Base-by-base conservation (phyloP, 2,113 vertebrate genomes). In the Macquaria ambigua region DNA sequence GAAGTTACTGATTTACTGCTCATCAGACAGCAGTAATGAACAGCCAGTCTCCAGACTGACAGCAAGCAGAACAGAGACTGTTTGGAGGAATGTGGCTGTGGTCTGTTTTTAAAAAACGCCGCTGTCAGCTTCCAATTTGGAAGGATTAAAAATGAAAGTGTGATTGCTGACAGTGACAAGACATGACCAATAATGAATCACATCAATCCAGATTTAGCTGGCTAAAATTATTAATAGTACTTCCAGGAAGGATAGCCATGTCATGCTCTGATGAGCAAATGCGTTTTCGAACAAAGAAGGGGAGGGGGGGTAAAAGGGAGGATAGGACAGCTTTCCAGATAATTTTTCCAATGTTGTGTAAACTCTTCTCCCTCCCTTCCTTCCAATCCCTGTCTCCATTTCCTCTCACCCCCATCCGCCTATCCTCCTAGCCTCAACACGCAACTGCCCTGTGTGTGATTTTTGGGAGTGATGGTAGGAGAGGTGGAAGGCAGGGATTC, bases 401-500 rank as follows among this genome's bases (percentile, higher is more conserved):
- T 91, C 82, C 78, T 87, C 58, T 81, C 72, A 73, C 61, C 69
- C 59, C 77, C 43, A 53, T 83, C 75, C 39, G 25, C 21, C 83
- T 66, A 52, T 81, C 77, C 66, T 70, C 71, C 37, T 64, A 66
- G 68, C 31, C 68, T 89, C 77, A 68, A 83, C 83, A 86, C 12
- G 46, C 53, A 84, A 67, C 75, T 46, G 56, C 75, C 75, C 79
- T 73, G 25, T 86, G 67, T 91, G 90, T 92, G 86, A 92, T 91
- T 90, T 88, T 90, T 83, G 87, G 88, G 91, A 89, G 55, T 89
- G 81, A 89, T 84, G 87, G 83, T 76, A 67, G 67, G 74, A 74
- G 72, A 86, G 86, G 84, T 87, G 84, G 87, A 93, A 87, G 84
- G 90, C 90, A 94, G 84, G 78, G 85, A 77, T 86, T 89, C 83